Conservation (phyloP, 2,888 invertebrate genomes). For the Galerucella pusilla region DNA sequence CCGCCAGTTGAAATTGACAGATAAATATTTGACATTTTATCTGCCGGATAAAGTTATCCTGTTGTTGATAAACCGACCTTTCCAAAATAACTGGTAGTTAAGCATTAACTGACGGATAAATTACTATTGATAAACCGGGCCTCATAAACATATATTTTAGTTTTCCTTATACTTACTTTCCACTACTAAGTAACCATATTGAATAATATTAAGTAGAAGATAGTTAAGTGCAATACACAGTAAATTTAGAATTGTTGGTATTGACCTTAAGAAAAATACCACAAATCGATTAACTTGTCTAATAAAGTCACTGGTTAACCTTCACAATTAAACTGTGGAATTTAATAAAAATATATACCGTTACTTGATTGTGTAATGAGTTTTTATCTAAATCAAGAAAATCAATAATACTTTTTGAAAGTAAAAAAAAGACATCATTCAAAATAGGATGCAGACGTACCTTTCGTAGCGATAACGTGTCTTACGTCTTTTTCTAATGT, state of each 20-base stretch:
- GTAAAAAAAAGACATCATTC: no score
- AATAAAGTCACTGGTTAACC: slow-evolving; percentile 34
- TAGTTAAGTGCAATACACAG: not conserved
- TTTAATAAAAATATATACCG: not conserved
- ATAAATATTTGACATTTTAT: no score
- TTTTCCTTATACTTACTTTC: not conserved
- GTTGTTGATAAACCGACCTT: no score
- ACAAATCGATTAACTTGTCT: slow-evolving; percentile 32
- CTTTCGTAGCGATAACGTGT: no score
- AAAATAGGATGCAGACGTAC: no score
- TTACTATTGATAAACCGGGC: no score
- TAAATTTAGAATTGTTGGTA: slow-evolving; percentile 30
- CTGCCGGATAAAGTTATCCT: no score
- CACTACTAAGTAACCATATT: not conserved
- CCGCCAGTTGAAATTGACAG: no score
- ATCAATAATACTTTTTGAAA: no score
- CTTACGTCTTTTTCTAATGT: no score
- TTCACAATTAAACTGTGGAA: slow-evolving; percentile 7
- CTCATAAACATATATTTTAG: not conserved
- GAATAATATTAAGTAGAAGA: not conserved
- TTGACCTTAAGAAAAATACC: slow-evolving; percentile 36
- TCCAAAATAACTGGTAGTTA: no score
- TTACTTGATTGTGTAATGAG: not conserved
- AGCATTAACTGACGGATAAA: no score
- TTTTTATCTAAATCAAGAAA: not conserved